These are phyloP conservation scores for Drosophila bocqueti DNA, from an alignment of 1,140 invertebrate genomes.

Conservation along the genomic window DNA sequence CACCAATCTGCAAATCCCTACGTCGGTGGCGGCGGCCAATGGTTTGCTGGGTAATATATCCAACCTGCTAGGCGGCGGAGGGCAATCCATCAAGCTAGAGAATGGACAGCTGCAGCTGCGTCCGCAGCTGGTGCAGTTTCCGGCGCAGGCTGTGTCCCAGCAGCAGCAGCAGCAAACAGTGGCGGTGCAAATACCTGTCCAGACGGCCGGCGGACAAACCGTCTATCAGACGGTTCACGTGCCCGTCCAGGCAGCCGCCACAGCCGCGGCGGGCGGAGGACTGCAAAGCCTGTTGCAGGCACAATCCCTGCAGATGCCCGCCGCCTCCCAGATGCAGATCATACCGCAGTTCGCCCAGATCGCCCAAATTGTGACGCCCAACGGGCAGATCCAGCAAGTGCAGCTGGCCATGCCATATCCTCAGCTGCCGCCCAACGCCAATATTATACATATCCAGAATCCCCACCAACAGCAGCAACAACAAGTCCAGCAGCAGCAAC, in stretches of 20 bases:
- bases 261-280: slow-evolving; percentile 86
- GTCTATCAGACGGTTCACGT: slow-evolving; percentile 97
- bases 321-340: slow-evolving; percentile 87
- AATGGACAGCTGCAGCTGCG: slow-evolving; percentile 88
- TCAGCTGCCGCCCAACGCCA: slow-evolving; percentile 84
- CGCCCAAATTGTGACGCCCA: slow-evolving; percentile 94
- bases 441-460: slow-evolving; percentile 83
- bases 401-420: slow-evolving; percentile 88
- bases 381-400: slow-evolving; percentile 93
- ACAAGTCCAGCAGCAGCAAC: slow-evolving; percentile 84
- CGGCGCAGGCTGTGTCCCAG: slow-evolving; percentile 86
- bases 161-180: slow-evolving; percentile 93
- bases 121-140: slow-evolving; percentile 90
- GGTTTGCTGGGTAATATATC: slow-evolving; percentile 71
- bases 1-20: slow-evolving; percentile 87
- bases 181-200: slow-evolving; percentile 96
- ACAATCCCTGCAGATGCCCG: slow-evolving; percentile 70
- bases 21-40: slow-evolving; percentile 79
- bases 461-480: slow-evolving; percentile 74
- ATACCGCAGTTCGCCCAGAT: slow-evolving; percentile 91
- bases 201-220: slow-evolving; percentile 95
- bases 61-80: slow-evolving; percentile 49
- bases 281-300: slow-evolving; percentile 85
- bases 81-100: slow-evolving; percentile 68
- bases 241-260: slow-evolving; percentile 91